Conservation (phyloP, 2,113 vertebrate species). For the Spermophilus dauricus region DNA sequence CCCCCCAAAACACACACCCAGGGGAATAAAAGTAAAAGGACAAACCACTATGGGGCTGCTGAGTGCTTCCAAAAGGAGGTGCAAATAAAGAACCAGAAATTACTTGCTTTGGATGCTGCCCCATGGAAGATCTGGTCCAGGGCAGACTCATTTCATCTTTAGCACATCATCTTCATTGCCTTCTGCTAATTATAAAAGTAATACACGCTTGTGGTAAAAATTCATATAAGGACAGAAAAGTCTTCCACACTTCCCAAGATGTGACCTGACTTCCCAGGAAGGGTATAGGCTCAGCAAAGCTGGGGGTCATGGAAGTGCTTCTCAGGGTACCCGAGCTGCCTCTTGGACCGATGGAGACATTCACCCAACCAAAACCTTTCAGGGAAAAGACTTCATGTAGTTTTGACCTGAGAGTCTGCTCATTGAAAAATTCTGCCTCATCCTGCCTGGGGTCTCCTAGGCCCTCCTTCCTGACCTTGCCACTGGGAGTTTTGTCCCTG, state of each 20-base stretch:
- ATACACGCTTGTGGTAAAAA: background rate
- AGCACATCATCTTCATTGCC: background rate
- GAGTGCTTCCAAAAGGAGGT: background rate
- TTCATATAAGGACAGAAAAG: background rate
- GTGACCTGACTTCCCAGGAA: background rate
- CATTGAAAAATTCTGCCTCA: background rate
- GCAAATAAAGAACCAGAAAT: background rate
- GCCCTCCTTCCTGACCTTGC: background rate
- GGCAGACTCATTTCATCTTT: background rate
- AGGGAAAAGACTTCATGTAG: background rate
- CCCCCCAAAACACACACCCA: background rate
- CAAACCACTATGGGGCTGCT: background rate
- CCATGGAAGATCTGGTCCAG: background rate
- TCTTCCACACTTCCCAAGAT: background rate
- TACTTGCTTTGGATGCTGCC: background rate
- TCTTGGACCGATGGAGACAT: background rate
- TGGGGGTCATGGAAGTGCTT: background rate
- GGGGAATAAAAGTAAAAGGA: background rate
- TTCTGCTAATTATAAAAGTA: slow-evolving; percentile 50
- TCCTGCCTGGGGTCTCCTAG: background rate
- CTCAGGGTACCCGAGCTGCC: background rate
- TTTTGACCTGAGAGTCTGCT: background rate
- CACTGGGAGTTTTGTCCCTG: background rate
- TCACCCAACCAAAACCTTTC: background rate
- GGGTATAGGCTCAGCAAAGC: background rate